A percentile compares a stretch with the other conserved stretches of the same genome.
Conservation (phyloP, 37 sponge, comb jelly and placozoan species). For the Haliclona indistincta region DNA sequence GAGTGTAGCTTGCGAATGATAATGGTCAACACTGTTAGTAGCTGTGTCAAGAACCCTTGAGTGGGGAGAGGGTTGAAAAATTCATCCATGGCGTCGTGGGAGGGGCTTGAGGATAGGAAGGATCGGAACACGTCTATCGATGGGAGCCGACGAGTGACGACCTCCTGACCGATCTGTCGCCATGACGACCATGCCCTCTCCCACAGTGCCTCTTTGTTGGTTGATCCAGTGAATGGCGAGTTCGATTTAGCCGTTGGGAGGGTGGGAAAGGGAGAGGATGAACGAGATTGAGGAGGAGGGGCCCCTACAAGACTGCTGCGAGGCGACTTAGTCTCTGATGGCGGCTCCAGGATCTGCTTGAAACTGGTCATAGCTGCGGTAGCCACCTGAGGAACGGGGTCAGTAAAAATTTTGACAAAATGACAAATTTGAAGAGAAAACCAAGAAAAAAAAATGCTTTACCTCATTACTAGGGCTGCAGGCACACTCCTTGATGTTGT, state of each 20-base stretch:
- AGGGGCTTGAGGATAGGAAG: background rate
- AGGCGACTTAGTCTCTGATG: background rate
- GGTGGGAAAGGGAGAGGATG: background rate
- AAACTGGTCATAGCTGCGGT: constrained; percentile 79
- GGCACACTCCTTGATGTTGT: constrained; percentile 63
- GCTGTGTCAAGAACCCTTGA: constrained; percentile 51
- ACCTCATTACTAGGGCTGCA: constrained; percentile 64
- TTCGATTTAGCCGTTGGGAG: background rate
- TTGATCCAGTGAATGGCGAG: background rate
- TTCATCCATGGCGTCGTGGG: background rate
- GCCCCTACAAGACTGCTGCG: background rate
- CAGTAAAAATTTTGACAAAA: background rate
- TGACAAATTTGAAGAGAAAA: no score
- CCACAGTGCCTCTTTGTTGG: constrained; percentile 20
- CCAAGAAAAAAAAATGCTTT: background rate
- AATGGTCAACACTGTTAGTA: constrained; percentile 45
- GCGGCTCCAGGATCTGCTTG: constrained; percentile 48
- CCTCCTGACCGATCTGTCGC: constrained; percentile 35
- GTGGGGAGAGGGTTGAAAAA: constrained; percentile 43
- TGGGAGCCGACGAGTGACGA: background rate
- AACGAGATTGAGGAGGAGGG: constrained; percentile 8
- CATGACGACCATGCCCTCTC: constrained; percentile 45
- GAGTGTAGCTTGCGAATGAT: background rate
- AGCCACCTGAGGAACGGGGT: constrained; percentile 51
- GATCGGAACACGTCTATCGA: background rate